A percentile compares a stretch with the other conserved stretches of the same genome.
phyloP scores from a whole-genome alignment of 1,140 invertebrate species.

The Rhopalosiphum maidis region DNA sequence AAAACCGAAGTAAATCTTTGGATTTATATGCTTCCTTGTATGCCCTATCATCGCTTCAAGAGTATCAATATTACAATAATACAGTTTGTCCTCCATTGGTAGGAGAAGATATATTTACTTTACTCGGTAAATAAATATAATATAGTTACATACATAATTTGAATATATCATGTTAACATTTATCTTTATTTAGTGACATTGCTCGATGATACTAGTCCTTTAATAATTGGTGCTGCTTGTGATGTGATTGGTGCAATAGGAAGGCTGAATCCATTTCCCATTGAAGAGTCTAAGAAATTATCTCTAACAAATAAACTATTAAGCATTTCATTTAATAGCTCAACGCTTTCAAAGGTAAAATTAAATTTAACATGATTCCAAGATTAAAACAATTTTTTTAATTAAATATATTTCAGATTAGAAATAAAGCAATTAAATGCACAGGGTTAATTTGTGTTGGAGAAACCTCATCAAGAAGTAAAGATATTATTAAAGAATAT shows the following conservation, averaged over 20 bases:
- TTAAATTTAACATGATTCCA: background rate
- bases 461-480: slow-evolving; percentile 74
- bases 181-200: slow-evolving; percentile 20
- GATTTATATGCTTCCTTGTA: slow-evolving; percentile 19
- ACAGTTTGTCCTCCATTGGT: slow-evolving; percentile 57
- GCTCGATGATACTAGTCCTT: slow-evolving; percentile 63
- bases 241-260: slow-evolving; percentile 74
- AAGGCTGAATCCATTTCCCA: slow-evolving; percentile 70
- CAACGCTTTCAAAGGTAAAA: slow-evolving; percentile 69
- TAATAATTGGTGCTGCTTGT: slow-evolving; percentile 71
- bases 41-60: slow-evolving; percentile 32
- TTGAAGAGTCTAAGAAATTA: slow-evolving; percentile 65
- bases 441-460: slow-evolving; percentile 80
- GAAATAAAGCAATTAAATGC: slow-evolving; percentile 76
- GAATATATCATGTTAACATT: background rate
- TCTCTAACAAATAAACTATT: slow-evolving; percentile 65
- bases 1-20: slow-evolving; percentile 45
- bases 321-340: slow-evolving; percentile 70
- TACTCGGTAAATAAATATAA: background rate
- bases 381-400: background rate
- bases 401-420: slow-evolving; percentile 64
- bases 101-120: slow-evolving; percentile 16
- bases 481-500: slow-evolving; percentile 75
- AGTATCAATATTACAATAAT: slow-evolving; percentile 68
- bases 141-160: background rate